Percentiles rank a stretch among this genome's conserved stretches.
These are phyloP conservation scores for Isoperla grammatica DNA, from an alignment of 2,888 invertebrate species.

Conservation along the genomic window DNA sequence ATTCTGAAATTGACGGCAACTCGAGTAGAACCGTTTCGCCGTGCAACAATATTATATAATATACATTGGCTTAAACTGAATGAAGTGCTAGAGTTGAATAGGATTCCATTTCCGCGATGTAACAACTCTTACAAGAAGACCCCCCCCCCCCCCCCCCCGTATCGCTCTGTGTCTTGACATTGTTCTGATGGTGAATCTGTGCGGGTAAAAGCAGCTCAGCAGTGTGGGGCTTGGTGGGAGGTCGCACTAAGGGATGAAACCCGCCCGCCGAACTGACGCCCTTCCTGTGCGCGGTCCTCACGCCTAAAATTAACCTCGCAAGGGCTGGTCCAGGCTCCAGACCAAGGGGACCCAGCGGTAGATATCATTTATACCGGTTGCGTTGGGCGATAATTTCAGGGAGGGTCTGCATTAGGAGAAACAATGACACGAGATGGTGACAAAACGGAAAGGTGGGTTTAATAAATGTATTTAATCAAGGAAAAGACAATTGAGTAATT, in stretches of 20 bases:
- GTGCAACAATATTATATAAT: too few relatives aligned
- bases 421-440: neutral
- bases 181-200: too few relatives aligned
- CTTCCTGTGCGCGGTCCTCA: constrained; percentile 25
- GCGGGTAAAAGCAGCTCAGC: too few relatives aligned
- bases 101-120: too few relatives aligned
- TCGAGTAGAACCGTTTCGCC: too few relatives aligned
- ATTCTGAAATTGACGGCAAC: too few relatives aligned
- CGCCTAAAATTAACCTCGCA: constrained; percentile 27
- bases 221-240: neutral
- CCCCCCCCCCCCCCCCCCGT: too few relatives aligned
- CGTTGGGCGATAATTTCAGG: neutral
- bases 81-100: too few relatives aligned
- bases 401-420: neutral
- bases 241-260: neutral
- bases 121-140: too few relatives aligned
- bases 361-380: too few relatives aligned
- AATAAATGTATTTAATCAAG: neutral
- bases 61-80: too few relatives aligned
- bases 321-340: neutral
- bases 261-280: constrained; percentile 23
- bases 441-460: constrained; percentile 16
- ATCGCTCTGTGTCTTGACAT: too few relatives aligned
- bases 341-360: neutral
- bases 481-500: constrained; percentile 10